Evolutionary conservation across 2,113 vertebrate species (phyloP).

Genomic region (Thomomys bottae): DNA sequence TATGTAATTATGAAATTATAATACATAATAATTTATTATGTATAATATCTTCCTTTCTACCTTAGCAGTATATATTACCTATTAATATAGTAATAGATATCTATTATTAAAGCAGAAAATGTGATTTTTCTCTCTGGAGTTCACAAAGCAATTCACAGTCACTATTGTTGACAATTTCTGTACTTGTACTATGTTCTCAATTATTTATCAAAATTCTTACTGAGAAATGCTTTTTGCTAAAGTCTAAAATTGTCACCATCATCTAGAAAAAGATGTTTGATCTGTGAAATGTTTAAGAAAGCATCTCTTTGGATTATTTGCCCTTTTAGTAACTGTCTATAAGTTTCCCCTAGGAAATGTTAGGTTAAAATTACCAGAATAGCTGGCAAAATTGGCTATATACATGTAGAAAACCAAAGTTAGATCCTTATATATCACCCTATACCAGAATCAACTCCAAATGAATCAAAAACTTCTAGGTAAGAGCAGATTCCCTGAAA

Average conservation of each 20-base stretch:
- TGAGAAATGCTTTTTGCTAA: not conserved
- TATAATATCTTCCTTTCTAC: no score
- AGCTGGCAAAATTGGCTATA: no score
- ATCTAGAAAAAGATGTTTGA: slow-evolving; percentile 21
- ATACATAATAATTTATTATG: no score
- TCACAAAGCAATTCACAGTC: not conserved
- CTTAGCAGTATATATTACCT: no score
- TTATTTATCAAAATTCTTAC: slow-evolving; percentile 13
- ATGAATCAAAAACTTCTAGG: no score
- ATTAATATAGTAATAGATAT: no score
- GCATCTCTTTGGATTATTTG: not conserved
- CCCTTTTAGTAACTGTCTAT: not conserved
- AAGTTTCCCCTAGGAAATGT: not conserved
- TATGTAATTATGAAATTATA: no score
- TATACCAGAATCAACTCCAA: no score
- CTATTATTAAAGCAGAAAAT: not conserved
- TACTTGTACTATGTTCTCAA: slow-evolving; percentile 13
- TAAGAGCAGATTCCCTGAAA: no score
- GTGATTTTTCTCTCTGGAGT: not conserved
- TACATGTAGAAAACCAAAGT: no score
- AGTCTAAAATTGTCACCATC: not conserved
- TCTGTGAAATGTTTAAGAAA: not conserved
- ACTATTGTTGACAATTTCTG: not conserved
- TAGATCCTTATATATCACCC: no score
- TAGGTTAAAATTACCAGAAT: not conserved